phyloP scores from a whole-genome alignment of 2,797 vertebrate species.

The Tympanoctomys barrerae region DNA sequence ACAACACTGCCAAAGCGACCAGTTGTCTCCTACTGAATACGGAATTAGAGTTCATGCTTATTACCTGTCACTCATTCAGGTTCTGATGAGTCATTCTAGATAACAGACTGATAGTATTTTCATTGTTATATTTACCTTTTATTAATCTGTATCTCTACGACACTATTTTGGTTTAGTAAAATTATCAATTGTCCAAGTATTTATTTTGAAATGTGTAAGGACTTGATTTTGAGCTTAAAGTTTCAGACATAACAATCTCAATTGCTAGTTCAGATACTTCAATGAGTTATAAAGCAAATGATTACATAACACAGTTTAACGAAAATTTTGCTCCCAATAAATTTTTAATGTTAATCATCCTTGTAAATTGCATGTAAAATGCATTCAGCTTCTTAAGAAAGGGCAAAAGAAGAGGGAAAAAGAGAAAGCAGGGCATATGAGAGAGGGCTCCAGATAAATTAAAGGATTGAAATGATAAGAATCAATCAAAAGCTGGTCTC shows the following conservation, averaged over 20 bases:
- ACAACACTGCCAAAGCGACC: neutral
- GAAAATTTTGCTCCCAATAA: neutral
- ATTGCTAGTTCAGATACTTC: neutral
- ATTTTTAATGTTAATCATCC: neutral
- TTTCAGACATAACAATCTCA: constrained; percentile 22
- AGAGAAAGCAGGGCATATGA: neutral
- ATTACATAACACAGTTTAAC: neutral
- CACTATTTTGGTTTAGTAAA: neutral
- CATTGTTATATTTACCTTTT: neutral
- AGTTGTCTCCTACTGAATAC: fast-evolving
- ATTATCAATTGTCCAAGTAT: neutral
- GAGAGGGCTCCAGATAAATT: neutral
- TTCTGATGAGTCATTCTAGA: neutral
- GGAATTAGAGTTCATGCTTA: neutral
- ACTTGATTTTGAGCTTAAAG: neutral
- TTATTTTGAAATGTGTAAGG: constrained; percentile 10
- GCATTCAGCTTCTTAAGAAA: neutral
- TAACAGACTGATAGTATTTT: constrained; percentile 6
- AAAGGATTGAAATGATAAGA: neutral
- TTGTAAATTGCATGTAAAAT: neutral
- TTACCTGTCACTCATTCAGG: neutral
- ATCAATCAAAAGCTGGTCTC: neutral
- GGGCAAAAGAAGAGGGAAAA: too few relatives aligned
- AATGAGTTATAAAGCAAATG: neutral
- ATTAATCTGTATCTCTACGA: neutral